Evolutionary conservation across 2,797 vertebrate genomes (phyloP).

Genomic region (Glyptemys insculpta): DNA sequence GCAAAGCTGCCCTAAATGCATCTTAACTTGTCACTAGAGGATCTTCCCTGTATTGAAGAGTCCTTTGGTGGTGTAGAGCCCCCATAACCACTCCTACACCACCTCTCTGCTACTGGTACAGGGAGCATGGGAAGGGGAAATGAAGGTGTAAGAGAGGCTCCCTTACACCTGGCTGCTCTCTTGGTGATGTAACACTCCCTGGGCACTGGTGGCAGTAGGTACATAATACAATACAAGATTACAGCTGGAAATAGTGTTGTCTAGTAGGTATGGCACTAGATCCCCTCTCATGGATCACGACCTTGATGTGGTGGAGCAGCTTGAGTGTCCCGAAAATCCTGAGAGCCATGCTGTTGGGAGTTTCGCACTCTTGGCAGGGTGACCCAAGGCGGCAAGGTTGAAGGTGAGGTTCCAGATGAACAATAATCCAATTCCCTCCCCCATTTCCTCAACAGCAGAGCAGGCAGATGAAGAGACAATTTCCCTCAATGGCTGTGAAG

Average conservation of each 20-base stretch:
- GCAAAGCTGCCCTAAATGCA: slow-evolving; percentile 10
- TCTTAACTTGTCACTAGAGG: not conserved
- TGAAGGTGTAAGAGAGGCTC: not conserved
- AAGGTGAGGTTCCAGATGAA: no score
- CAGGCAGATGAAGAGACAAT: no score
- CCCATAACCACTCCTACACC: not conserved
- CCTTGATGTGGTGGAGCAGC: no score
- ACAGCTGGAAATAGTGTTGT: not conserved
- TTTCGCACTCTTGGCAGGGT: no score
- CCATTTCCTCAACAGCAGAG: no score
- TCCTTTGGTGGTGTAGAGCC: not conserved
- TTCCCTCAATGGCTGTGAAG: no score
- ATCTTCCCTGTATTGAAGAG: not conserved
- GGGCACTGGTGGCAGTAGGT: not conserved
- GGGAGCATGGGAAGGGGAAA: not conserved
- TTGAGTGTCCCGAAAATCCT: no score
- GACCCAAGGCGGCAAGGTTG: no score
- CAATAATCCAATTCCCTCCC: no score
- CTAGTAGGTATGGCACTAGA: not conserved
- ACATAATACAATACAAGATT: not conserved
- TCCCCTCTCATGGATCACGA: no score
- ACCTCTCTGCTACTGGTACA: not conserved
- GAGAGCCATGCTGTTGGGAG: no score
- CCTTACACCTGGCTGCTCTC: not conserved
- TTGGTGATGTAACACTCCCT: not conserved